phyloP scores from a whole-genome alignment of 2,797 vertebrate genomes.

The Picus viridis region DNA sequence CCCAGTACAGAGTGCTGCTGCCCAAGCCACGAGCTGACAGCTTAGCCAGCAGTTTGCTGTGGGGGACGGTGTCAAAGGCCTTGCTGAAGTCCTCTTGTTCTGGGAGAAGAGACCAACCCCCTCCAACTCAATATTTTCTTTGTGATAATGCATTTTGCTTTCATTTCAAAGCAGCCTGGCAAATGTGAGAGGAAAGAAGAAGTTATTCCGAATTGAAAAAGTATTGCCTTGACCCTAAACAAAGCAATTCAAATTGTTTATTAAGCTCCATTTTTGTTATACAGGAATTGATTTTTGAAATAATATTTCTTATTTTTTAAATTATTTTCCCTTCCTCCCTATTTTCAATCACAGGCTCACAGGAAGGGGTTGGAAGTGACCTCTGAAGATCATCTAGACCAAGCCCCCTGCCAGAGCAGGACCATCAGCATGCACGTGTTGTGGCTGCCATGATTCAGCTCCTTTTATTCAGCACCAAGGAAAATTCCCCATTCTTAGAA shows the following conservation, averaged over 20 bases:
- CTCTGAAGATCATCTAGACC: no score
- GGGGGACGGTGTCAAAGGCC: no score
- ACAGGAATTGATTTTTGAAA: not conserved
- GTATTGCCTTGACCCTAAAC: not conserved
- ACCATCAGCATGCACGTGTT: not conserved
- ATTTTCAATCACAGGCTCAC: not conserved
- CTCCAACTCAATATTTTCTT: not conserved
- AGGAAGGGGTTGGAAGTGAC: no score
- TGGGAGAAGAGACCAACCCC: no score
- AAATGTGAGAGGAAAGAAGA: slow-evolving; percentile 19
- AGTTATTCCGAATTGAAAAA: slow-evolving; percentile 2
- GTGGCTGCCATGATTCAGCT: not conserved
- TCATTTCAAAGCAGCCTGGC: not conserved
- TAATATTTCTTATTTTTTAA: not conserved
- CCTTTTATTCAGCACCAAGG: not conserved
- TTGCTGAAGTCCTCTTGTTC: no score
- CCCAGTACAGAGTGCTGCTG: no score
- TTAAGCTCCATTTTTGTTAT: not conserved
- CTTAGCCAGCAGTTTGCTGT: no score
- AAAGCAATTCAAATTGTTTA: not conserved
- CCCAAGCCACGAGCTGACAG: no score
- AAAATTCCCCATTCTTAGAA: not conserved
- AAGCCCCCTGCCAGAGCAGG: no score
- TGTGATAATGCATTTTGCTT: slow-evolving; percentile 7
- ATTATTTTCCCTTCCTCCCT: not conserved